Evolutionary conservation across 2,113 vertebrate species (phyloP), one percentile per base, ranked within the genome.

Genomic region (Arothron firmamentum): DNA sequence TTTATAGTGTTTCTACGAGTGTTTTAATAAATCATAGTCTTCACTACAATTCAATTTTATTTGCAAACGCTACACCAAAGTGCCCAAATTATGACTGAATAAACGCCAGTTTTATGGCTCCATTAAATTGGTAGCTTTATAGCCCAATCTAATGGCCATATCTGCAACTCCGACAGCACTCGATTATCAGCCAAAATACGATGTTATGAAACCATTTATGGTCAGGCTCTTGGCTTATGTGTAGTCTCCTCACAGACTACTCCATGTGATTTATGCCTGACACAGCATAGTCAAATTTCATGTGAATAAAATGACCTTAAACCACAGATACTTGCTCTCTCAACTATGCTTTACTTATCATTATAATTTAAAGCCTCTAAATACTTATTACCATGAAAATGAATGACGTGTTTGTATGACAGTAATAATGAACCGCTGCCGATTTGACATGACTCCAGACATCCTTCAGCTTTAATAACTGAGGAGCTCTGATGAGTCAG

Each of bases 201-300:
- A 70, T 69, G 46, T 58, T 63, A 17, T 1, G 3, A 48, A 23
- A 61, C 82, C 78, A 80, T 87, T 81, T 84, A 87, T 77, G 76
- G 87, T 67, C 70, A 69, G 48, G 62, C 41, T 66, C 49, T 70
- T 46, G 63, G 52, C 25, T 50, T 70, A 55, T 4, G 20, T 58
- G 64, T 61, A 74, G 56, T 47, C 43, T 42, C 47, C 70, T 50
- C 49, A 59, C 46, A 34, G 58, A 11, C 43, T 65, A 65, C 52
- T 48, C 4, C 14, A 52, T 54, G 55, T 79, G 80, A 84, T 75
- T 82, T 79, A 78, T 70, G 58, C 41, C 56, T 50, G n/a, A 52
- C 59, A 63, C 34, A 78, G 65, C 34, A 56, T 12, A 28, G 53
- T 66, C 34, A 64, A 21, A 50, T 23, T 55, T 61, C 54, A 12